These are phyloP conservation scores for Hemiprocne comata DNA, from an alignment of 2,113 vertebrate genomes.

Conservation along the genomic window DNA sequence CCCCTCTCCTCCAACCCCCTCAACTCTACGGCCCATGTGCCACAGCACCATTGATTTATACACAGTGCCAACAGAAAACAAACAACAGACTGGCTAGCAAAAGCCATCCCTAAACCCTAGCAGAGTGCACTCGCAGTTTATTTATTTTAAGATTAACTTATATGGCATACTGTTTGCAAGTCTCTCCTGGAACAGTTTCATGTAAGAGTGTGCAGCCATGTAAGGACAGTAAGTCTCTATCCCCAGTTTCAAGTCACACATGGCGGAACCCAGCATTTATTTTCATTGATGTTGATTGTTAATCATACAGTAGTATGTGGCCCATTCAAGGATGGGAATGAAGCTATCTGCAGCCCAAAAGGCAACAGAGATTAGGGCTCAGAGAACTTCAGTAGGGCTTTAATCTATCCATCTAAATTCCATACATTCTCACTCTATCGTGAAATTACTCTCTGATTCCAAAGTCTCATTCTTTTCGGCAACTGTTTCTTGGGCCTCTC, in stretches of 20 bases:
- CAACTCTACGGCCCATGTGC: background rate
- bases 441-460: conserved; percentile 48
- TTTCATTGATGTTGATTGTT: background rate
- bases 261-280: background rate
- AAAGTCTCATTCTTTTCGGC: conserved; percentile 1
- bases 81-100: background rate
- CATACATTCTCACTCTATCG: background rate
- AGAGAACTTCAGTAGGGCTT: background rate
- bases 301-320: background rate
- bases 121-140: background rate
- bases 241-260: background rate
- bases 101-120: background rate
- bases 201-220: background rate
- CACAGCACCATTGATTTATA: background rate
- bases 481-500: background rate
- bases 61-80: background rate
- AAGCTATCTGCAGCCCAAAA: background rate
- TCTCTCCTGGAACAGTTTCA: background rate
- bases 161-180: background rate
- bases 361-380: background rate
- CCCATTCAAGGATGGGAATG: conserved; percentile 1
- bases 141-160: background rate
- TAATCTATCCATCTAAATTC: background rate
- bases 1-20: accelerated
- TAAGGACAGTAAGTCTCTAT: background rate